Conservation (phyloP, 2,888 invertebrate genomes). For the Rhagonycha fulva region DNA sequence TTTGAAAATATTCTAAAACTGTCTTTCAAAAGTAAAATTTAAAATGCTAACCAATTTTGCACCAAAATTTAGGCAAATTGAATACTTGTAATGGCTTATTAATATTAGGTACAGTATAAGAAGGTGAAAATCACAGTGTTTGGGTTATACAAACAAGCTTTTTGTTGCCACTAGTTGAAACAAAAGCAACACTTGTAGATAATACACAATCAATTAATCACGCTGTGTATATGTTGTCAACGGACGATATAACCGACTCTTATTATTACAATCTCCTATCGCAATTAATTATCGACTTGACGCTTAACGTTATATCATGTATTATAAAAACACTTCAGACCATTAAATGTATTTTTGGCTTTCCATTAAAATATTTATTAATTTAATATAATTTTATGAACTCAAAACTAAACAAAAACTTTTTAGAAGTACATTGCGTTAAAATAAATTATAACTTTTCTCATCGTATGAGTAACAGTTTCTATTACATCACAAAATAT, state of each 20-base stretch:
- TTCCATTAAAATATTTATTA: neutral
- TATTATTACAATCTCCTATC: slow-evolving; percentile 39
- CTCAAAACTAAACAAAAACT: neutral
- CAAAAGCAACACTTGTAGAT: slow-evolving; percentile 36
- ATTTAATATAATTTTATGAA: neutral
- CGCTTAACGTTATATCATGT: slow-evolving; percentile 24
- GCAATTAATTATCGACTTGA: slow-evolving; percentile 45
- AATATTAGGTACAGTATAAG: neutral
- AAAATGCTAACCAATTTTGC: neutral
- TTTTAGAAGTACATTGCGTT: neutral
- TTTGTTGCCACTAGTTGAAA: slow-evolving; percentile 29
- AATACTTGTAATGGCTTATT: neutral
- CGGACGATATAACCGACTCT: slow-evolving; percentile 37
- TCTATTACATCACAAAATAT: no score
- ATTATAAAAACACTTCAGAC: slow-evolving; percentile 21
- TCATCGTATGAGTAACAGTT: no score
- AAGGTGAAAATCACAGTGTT: slow-evolving; percentile 16
- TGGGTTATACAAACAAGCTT: slow-evolving; percentile 18
- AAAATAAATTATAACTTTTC: no score
- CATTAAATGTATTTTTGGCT: slow-evolving; percentile 18
- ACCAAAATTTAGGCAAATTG: neutral
- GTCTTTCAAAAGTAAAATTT: neutral
- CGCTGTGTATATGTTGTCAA: slow-evolving; percentile 39
- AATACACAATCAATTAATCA: slow-evolving; percentile 45
- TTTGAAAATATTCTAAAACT: neutral